Evolutionary conservation across 2,113 vertebrate genomes (phyloP).

Genomic region (Raja brachyura): DNA sequence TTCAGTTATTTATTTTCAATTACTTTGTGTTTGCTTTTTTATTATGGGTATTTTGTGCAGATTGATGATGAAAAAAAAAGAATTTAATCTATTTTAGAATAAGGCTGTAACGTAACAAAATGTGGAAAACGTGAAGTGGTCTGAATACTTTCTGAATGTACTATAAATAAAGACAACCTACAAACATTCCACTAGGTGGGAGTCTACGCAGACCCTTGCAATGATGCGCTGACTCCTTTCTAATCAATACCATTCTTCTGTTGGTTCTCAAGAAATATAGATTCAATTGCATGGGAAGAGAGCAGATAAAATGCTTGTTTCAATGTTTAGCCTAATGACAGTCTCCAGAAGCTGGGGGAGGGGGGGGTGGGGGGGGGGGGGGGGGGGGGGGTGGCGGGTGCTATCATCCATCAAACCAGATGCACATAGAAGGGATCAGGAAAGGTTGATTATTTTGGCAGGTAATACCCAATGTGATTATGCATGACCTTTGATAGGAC

Average conservation of each 20-base stretch:
- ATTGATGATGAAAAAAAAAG: too few relatives aligned
- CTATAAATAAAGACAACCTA: neutral
- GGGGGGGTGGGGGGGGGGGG: neutral
- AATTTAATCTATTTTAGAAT: too few relatives aligned
- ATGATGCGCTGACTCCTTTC: neutral
- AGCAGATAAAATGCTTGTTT: neutral
- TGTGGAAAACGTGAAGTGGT: too few relatives aligned
- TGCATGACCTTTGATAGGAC: neutral
- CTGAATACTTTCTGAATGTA: too few relatives aligned
- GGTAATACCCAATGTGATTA: neutral
- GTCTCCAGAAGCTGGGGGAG: neutral
- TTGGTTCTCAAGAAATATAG: neutral
- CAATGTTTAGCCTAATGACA: neutral
- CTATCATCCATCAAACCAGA: constrained; percentile 16
- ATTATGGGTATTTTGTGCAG: too few relatives aligned
- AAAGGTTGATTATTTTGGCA: neutral
- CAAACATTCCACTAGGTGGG: constrained; percentile 14
- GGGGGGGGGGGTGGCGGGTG: neutral
- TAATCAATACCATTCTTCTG: neutral
- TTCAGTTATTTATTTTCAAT: too few relatives aligned
- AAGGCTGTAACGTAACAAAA: too few relatives aligned
- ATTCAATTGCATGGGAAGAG: neutral
- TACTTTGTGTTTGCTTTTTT: too few relatives aligned
- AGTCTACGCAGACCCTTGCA: neutral
- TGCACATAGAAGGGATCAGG: neutral